Base-by-base conservation (phyloP, 2,113 vertebrate species). In the Myotis davidii region DNA sequence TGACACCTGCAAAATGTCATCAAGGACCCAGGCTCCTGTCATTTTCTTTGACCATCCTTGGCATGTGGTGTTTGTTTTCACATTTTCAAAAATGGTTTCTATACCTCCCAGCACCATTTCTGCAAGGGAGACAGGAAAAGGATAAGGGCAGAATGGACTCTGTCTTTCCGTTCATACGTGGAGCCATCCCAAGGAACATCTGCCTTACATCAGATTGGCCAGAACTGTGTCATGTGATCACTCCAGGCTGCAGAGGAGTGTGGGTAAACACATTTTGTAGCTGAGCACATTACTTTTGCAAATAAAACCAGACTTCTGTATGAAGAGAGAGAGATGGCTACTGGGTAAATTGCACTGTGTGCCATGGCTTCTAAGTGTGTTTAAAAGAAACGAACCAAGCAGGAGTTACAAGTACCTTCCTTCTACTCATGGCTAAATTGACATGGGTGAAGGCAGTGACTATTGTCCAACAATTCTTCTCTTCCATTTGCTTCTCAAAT, bases 11-110 rank as follows among this genome's bases (percentile, higher is more conserved):
- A 21, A 73, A n/a, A 39, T 81, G 20, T 45, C 90, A 45, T 13
- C 45, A 8, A 18, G 64, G n/a, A 50, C 59, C 1, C 1, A 23
- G 70, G 25, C 39, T 85, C 5, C 79, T 91, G 25, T 37, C 50
- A 45, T 74, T 70, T 78, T 88, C 32, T 65, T 67, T 61, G 6
- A 16, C n/a, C 34, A 25, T 52, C n/a, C 29, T 83, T 64, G 61
- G 70, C 39, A 16, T 74, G 10, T 9, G 54, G 48, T n/a, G 61
- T 92, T 89, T 76, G 27, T 89, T 94, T 95, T 90, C 87, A 52
- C 23, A 17, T 56, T 73, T 45, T 64, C 12, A 54, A 39, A 39
- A 70, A 27, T n/a, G 32, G 9, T 74, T 78, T 82, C 32, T 85
- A 9, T 7, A n/a, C 56, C 34, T 85, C 25, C 37, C 50, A 73